phyloP scores from a whole-genome alignment of 2,113 vertebrate species.

The Phyllostomus hastatus region DNA sequence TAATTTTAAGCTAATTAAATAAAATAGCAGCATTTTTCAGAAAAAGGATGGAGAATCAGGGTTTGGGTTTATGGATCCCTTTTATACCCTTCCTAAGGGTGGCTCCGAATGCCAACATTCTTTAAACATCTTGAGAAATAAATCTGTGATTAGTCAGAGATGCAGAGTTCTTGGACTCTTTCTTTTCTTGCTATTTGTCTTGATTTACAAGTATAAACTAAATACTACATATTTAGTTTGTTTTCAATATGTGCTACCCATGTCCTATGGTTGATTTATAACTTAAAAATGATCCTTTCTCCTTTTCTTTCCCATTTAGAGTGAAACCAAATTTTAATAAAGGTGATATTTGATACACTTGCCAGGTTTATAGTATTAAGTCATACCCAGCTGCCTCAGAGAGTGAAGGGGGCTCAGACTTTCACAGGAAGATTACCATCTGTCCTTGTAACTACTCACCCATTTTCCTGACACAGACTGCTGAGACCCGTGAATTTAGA shows the following conservation, averaged over 20 bases:
- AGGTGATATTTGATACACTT: neutral
- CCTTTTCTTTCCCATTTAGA: neutral
- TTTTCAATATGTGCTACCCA: neutral
- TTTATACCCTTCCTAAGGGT: neutral
- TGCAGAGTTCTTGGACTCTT: neutral
- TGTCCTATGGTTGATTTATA: neutral
- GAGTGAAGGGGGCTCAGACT: neutral
- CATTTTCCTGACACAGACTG: neutral
- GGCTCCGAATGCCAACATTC: neutral
- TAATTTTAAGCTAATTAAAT: neutral
- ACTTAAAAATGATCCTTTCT: neutral
- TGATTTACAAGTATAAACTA: neutral
- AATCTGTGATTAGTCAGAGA: neutral
- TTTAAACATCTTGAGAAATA: neutral
- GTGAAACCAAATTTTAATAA: neutral
- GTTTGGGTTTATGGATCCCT: neutral
- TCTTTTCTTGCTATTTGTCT: neutral
- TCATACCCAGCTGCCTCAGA: neutral
- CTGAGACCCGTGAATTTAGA: neutral
- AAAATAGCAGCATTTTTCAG: neutral
- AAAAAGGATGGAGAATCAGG: neutral
- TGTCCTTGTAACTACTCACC: neutral
- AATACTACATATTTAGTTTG: neutral
- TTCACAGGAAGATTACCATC: neutral
- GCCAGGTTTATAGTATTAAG: neutral